Evolutionary conservation across 2,113 vertebrate genomes (phyloP), one percentile per base, ranked within the genome.

Genomic region (Acanthochromis polyacanthus): DNA sequence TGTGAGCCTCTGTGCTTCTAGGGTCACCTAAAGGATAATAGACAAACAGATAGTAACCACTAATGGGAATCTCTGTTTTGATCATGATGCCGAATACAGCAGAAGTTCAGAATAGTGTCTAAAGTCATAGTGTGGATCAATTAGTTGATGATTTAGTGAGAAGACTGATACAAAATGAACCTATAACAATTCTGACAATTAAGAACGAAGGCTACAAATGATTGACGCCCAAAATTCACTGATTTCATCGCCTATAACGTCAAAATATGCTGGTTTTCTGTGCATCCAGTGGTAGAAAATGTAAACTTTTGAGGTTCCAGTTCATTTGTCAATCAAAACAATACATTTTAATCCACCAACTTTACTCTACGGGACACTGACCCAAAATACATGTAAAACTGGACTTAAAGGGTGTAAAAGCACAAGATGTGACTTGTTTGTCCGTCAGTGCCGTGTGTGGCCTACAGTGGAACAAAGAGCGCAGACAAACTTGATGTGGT

Each of bases 401-500:
- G 10, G 46, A 62, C 50, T 52, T 61, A 52, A 50, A 74, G 61
- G 22, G 1, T 9, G 23, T 5, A 23, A 36, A 36, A 32, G 51
- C 51, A 9, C 43, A 56, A n/a, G 32, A 48, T 60, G 6, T 19
- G 45, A 61, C 22, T 4, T 45, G 16, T 46, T 61, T 40, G 15
- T 15, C 11, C 8, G 12, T 43, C 14, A 43, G 16, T 51, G 48
- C 48, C 4, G 52, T 11, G 20, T 52, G 8, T 28, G 1, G 28
- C 19, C 43, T 45, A 53, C 20, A 38, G 19, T 11, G 40, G 46
- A 15, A 52, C 56, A 61, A 48, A 61, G 59, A 20, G n/a, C 32
- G 62, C 11, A 61, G 63, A 71, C 32, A 69, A 70, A 68, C 36
- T 36, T 52, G 64, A 56, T 62, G 43, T 59, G 40, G 59, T 82